Base-by-base conservation (phyloP, 2,797 vertebrate species). In the Furcifer pardalis region DNA sequence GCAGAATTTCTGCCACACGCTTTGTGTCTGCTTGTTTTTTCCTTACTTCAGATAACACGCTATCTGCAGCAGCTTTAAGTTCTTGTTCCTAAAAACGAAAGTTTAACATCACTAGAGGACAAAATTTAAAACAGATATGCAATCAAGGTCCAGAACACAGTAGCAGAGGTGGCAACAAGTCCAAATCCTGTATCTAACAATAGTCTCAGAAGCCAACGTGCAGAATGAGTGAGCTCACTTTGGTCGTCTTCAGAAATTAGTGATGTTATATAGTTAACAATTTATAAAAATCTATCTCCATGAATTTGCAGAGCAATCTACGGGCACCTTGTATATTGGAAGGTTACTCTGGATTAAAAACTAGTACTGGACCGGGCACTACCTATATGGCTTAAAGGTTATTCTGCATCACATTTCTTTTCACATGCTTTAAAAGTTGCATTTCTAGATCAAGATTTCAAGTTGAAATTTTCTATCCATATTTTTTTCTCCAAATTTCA, bases 21-120 rank as follows among this genome's bases (percentile, higher is more conserved):
- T 98, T 99, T 1, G 97, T 94, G 4, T 99, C 98, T 0, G 97
- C 95, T 90, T 99, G 98, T 87, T 99, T 99, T 94, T 96, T 98
- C 89, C 97, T 94, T 42, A 99, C 98, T 92, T 99, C 98, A 2
- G 97, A 97, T 49, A 99, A 95, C 1, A 99, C 98, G 0, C 97
- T 92, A 91, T 99, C 98, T 5, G 98, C 98, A 3, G 98, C 97
- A 85, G 96, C 94, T 92, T 99, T 99, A 86, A 99, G 96, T 81
- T 99, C 98, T 79, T 91, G 96, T 66, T 98, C 98, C 98, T 99
- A 68, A 2, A 46, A 42, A 52, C 3, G 56, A 52, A 76, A 75
- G n/a, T n/a, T n/a, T 30, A 30, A 35, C 7, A 46, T 21, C 5
- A 76, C 7, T 32, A 60, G 15, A 0, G 0, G 0, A 81, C 21